phyloP scores from a whole-genome alignment of 1,140 invertebrate genomes.

The Onthophagus taurus region DNA sequence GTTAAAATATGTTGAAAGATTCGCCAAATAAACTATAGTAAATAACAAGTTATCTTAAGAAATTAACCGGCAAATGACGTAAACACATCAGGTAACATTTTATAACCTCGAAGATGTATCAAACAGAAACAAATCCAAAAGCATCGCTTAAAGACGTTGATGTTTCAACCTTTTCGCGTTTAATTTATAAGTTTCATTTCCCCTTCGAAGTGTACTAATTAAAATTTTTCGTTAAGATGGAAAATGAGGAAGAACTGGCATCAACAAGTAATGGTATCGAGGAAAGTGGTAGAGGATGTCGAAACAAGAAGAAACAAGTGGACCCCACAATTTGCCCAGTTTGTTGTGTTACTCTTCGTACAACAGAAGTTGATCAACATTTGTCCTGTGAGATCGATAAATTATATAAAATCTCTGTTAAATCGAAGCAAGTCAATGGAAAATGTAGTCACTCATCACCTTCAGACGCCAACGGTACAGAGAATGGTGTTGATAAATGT shows the following conservation, averaged over 20 bases:
- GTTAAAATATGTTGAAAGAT: too few species aligned
- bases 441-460: constrained; percentile 38
- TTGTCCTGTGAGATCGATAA: constrained; percentile 66
- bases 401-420: constrained; percentile 48
- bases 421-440: constrained; percentile 30
- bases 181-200: neutral
- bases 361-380: constrained; percentile 65
- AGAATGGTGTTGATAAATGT: constrained; percentile 51
- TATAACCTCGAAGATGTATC: neutral
- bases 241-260: constrained; percentile 15
- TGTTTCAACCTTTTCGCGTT: neutral
- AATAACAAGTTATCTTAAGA: too few species aligned
- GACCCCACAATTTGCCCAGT: constrained; percentile 67
- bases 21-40: too few species aligned
- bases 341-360: constrained; percentile 65
- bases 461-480: constrained; percentile 45
- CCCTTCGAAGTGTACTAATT: neutral
- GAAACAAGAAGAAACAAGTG: constrained; percentile 37
- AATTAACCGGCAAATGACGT: too few species aligned
- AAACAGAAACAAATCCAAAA: neutral
- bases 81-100: too few species aligned
- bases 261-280: constrained; percentile 27
- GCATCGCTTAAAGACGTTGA: neutral
- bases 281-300: constrained; percentile 34
- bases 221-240: constrained; percentile 6